A percentile compares a stretch with the other conserved stretches of the same genome.
Evolutionary conservation across 1,140 invertebrate species (phyloP).

Genomic region (Musca domestica): DNA sequence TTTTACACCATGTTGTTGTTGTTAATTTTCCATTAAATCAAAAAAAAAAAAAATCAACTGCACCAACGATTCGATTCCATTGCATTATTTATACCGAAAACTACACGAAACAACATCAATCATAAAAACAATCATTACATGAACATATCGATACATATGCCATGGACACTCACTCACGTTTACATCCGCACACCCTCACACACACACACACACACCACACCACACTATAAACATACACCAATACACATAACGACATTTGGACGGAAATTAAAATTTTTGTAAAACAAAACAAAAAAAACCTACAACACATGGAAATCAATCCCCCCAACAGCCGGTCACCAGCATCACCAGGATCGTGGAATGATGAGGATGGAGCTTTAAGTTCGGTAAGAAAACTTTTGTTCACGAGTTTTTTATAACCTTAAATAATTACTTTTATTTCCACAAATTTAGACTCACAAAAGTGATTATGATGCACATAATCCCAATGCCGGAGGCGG

Average conservation of each 20-base stretch:
- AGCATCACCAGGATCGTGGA: constrained; percentile 53
- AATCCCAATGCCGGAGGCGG: constrained; percentile 34
- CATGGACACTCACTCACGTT: constrained; percentile 32
- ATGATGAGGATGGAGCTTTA: constrained; percentile 50
- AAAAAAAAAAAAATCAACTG: constrained; percentile 18
- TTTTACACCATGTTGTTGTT: constrained; percentile 34
- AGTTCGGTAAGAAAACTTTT: constrained; percentile 40
- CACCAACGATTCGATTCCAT: constrained; percentile 26
- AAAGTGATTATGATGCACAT: constrained; percentile 47
- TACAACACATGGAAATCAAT: constrained; percentile 20
- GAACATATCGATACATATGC: constrained; percentile 22
- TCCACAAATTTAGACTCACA: constrained; percentile 37
- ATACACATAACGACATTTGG: constrained; percentile 26
- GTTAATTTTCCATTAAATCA: constrained; percentile 47
- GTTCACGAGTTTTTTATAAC: constrained; percentile 3
- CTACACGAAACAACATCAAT: neutral
- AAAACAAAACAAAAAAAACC: constrained; percentile 26
- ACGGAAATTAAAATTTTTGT: constrained; percentile 15
- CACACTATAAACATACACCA: constrained; percentile 12
- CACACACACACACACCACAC: neutral
- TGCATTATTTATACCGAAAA: neutral
- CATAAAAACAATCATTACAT: constrained; percentile 25
- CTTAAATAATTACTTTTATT: neutral
- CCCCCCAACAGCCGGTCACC: constrained; percentile 46
- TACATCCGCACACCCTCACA: constrained; percentile 10